Percentiles rank a stretch among this genome's conserved stretches.
These are phyloP conservation scores for Heliconius eleuchia DNA, from an alignment of 1,140 invertebrate genomes.

Conservation along the genomic window DNA sequence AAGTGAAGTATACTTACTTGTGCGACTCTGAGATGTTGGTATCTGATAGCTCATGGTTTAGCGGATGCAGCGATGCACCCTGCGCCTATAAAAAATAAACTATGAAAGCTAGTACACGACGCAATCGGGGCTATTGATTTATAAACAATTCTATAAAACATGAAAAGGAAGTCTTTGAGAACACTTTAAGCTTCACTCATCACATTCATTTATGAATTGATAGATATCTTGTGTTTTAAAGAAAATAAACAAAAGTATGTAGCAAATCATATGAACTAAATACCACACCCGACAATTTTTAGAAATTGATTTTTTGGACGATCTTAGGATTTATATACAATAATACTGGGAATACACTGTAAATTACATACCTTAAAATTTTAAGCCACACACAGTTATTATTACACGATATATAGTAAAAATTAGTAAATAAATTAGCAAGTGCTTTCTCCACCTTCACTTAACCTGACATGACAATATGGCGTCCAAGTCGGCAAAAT, in stretches of 20 bases:
- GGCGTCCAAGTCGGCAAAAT: constrained; percentile 58
- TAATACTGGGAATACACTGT: constrained; percentile 18
- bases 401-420: constrained; percentile 44
- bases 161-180: constrained; percentile 3
- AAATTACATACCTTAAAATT: constrained; percentile 49
- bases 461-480: constrained; percentile 76
- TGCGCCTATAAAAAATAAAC: constrained; percentile 65
- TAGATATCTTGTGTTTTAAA: constrained; percentile 52
- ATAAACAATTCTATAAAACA: constrained; percentile 42
- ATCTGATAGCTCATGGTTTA: constrained; percentile 90
- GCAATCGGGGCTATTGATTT: constrained; percentile 65
- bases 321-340: not conserved
- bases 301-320: constrained; percentile 38
- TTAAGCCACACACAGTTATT: constrained; percentile 47
- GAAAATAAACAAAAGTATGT: constrained; percentile 70
- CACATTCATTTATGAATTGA: constrained; percentile 49
- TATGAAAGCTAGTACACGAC: constrained; percentile 51
- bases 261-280: constrained; percentile 62
- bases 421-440: constrained; percentile 49
- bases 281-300: constrained; percentile 73
- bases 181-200: constrained; percentile 30
- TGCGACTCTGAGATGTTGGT: constrained; percentile 87
- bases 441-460: constrained; percentile 59
- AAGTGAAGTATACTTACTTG: constrained; percentile 84
- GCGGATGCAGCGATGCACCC: constrained; percentile 75